Percentiles rank a stretch among this genome's conserved stretches.
Evolutionary conservation across 2,113 vertebrate genomes (phyloP).

Genomic region (Steatornis caripensis): DNA sequence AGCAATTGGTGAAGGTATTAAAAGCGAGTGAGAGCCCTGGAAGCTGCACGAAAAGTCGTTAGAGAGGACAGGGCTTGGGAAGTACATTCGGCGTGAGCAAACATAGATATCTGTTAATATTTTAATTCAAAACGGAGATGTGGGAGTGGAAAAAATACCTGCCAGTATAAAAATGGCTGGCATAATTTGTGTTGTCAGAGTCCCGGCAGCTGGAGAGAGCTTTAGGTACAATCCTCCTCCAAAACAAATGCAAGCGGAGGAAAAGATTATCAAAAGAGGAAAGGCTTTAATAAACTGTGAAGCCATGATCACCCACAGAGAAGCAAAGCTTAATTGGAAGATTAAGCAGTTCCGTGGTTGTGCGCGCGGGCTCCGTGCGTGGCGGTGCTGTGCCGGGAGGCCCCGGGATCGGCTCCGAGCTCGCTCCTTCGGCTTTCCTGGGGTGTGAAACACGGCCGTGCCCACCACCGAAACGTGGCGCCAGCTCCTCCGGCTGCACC

Average conservation of each 20-base stretch:
- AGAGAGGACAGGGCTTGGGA: background rate
- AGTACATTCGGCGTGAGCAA: background rate
- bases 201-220: background rate
- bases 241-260: background rate
- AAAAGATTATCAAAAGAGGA: constrained; percentile 1
- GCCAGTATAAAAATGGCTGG: background rate
- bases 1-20: fast-evolving
- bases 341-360: background rate
- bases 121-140: background rate
- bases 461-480: fast-evolving
- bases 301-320: background rate
- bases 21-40: background rate
- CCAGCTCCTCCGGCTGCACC: background rate
- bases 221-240: background rate
- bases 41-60: background rate
- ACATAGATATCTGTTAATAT: background rate
- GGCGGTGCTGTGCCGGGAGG: background rate
- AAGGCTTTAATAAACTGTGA: constrained; percentile 19
- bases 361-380: background rate
- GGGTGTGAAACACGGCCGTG: background rate
- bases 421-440: background rate
- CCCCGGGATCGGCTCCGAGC: background rate
- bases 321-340: constrained; percentile 5
- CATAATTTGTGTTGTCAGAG: background rate
- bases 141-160: background rate